These are phyloP conservation scores for Cheilosia vulpina DNA, from an alignment of 2,888 invertebrate species.

Conservation along the genomic window DNA sequence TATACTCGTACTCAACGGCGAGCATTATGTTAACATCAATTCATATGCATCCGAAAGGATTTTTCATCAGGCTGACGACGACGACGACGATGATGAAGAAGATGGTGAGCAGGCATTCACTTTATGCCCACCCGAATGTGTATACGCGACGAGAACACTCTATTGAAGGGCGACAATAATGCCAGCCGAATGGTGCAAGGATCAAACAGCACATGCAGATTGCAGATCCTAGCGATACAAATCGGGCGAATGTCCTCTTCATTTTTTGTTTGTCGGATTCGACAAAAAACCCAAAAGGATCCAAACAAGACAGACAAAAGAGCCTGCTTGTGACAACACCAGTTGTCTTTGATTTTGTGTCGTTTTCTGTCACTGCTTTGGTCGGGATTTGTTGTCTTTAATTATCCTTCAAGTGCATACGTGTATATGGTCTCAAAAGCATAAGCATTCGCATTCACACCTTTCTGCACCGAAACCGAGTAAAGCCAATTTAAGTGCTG, in stretches of 20 bases:
- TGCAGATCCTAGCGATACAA: constrained; percentile 13
- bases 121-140: constrained; percentile 12
- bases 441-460: constrained; percentile 69
- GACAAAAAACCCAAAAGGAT: constrained; percentile 26
- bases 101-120: constrained; percentile 2
- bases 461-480: constrained; percentile 58
- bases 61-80: constrained; percentile 41
- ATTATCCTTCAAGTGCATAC: constrained; percentile 72
- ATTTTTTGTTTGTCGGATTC: not conserved
- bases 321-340: constrained; percentile 41
- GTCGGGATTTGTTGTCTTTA: constrained; percentile 48
- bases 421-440: constrained; percentile 30
- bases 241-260: constrained; percentile 12
- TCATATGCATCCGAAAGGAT: constrained; percentile 53
- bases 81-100: constrained; percentile 40
- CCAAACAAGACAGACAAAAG: constrained; percentile 34
- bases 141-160: constrained; percentile 2
- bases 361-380: constrained; percentile 18
- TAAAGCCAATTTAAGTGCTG: constrained; percentile 69
- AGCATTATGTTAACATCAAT: constrained; percentile 46
- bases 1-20: constrained; percentile 17
- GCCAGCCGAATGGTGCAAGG: constrained; percentile 46
- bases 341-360: constrained; percentile 64
- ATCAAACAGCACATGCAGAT: constrained; percentile 40
- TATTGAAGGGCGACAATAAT: constrained; percentile 52